Percentiles rank a stretch among this genome's conserved stretches.
These are phyloP conservation scores for Eilema griseolum DNA, from an alignment of 2,888 invertebrate genomes.

Conservation along the genomic window DNA sequence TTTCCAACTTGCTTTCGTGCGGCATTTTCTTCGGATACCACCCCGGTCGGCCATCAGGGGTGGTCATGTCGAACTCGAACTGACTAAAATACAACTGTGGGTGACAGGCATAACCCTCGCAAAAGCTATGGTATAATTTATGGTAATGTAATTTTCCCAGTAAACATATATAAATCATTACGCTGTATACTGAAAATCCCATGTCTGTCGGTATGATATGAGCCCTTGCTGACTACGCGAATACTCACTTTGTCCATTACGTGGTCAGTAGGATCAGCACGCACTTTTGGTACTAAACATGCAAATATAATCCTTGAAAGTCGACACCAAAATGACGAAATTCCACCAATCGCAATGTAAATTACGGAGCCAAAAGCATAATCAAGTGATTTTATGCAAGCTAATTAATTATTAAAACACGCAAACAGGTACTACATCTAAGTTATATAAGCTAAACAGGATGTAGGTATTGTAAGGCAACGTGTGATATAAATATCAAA, in stretches of 20 bases:
- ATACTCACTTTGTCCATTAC: neutral
- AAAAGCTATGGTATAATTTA: too few species aligned
- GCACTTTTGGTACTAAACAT: neutral
- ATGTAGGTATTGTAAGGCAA: neutral
- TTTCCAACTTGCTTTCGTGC: too few species aligned
- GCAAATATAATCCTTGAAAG: neutral
- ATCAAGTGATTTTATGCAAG: constrained; percentile 1
- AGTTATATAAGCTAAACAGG: neutral
- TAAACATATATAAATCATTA: too few species aligned
- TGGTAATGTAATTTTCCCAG: too few species aligned
- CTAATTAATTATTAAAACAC: constrained; percentile 15
- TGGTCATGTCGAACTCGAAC: too few species aligned
- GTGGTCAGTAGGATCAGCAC: neutral
- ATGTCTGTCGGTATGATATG: too few species aligned
- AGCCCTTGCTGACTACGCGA: neutral
- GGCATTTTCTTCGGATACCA: too few species aligned
- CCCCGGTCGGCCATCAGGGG: too few species aligned
- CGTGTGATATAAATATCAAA: neutral
- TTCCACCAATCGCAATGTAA: neutral
- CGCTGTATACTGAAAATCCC: neutral
- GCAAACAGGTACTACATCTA: constrained; percentile 10
- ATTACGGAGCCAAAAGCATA: constrained; percentile 1
- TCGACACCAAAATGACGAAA: neutral
- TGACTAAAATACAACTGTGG: too few species aligned
- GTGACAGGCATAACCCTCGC: too few species aligned